Base-by-base conservation (phyloP, 2,888 invertebrate genomes). In the Mimas tiliae region DNA sequence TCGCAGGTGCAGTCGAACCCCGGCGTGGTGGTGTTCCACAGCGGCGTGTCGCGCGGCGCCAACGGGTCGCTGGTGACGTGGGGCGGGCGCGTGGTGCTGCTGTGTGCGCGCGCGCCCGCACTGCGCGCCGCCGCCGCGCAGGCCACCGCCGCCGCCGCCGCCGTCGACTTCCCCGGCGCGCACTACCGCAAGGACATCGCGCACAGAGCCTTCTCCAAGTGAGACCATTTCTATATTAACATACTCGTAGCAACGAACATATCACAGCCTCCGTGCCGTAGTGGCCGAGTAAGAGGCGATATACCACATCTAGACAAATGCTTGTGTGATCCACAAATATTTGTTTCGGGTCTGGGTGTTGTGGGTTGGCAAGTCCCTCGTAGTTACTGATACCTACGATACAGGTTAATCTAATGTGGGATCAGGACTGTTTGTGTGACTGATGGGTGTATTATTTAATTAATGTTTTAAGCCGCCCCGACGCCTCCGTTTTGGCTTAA, bases 121-220 rank as follows among this genome's bases (percentile, higher is more conserved):
- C 93, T 99, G 53, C 94, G 95, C 0, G 89, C 93, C 8, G 98
- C 98, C 2, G 96, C 97, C 0, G 94, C 95, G 0, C 95, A 94
- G 68, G 98, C 98, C 19, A 96, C 96, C 0, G 90, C 94, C 65
- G 96, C 96, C 19, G 98, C 97, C 21, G 91, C 94, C n/a, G 83
- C 87, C 6, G 96, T 99, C 14, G 91, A 94, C 72, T 99, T 99
- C 90, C 96, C 97, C 16, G 98, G 98, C 0, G 96, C 96, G 6
- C 98, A 98, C 84, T 97, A 95, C 81, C 94, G 99, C 69, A 96
- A 94, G 76, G 99, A 99, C 83, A 99, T 99, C 82, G 99, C 97
- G 0, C 96, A 97, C 72, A 96, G 97, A 80, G 98, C 97, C 47
- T 96, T 98, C 72, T 95, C 96, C 78, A 96, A 97, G 98, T 97